phyloP scores from a whole-genome alignment of 2,888 invertebrate genomes.

The Epirrhoe alternata region DNA sequence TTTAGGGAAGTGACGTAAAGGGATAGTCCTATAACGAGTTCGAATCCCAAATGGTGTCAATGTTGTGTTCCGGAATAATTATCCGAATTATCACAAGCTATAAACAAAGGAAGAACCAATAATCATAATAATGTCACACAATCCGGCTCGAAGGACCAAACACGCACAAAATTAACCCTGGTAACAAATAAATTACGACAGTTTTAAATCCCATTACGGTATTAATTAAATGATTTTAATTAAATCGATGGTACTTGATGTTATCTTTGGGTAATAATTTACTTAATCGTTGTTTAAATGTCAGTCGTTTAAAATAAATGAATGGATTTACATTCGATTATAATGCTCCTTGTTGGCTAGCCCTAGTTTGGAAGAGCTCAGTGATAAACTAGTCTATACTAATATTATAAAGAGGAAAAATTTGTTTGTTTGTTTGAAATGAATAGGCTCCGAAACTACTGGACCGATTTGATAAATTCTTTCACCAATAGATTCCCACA shows the following conservation, averaged over 20 bases:
- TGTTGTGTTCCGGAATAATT: too few relatives aligned
- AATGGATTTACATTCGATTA: conserved; percentile 23
- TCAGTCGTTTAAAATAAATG: conserved; percentile 20
- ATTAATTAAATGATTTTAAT: conserved; percentile 25
- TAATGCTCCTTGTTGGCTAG: not conserved
- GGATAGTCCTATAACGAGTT: too few relatives aligned
- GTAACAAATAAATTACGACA: conserved; percentile 6
- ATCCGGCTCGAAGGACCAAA: conserved; percentile 11
- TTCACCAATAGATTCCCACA: too few relatives aligned
- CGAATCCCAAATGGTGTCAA: too few relatives aligned
- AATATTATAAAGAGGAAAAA: too few relatives aligned
- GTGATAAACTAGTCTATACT: too few relatives aligned
- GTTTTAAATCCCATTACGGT: conserved; percentile 20
- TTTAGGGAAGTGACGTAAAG: not conserved
- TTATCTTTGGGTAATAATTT: conserved; percentile 30
- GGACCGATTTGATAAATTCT: too few relatives aligned
- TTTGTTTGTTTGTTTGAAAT: too few relatives aligned
- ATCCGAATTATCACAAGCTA: too few relatives aligned
- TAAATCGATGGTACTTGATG: conserved; percentile 27
- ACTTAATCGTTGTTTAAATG: conserved; percentile 24
- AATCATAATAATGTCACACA: not conserved
- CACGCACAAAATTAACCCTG: conserved; percentile 1
- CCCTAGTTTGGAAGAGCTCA: not conserved
- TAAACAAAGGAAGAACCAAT: too few relatives aligned
- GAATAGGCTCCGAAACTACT: too few relatives aligned